Conservation (phyloP, 2,888 invertebrate species). For the Halictus ligatus region DNA sequence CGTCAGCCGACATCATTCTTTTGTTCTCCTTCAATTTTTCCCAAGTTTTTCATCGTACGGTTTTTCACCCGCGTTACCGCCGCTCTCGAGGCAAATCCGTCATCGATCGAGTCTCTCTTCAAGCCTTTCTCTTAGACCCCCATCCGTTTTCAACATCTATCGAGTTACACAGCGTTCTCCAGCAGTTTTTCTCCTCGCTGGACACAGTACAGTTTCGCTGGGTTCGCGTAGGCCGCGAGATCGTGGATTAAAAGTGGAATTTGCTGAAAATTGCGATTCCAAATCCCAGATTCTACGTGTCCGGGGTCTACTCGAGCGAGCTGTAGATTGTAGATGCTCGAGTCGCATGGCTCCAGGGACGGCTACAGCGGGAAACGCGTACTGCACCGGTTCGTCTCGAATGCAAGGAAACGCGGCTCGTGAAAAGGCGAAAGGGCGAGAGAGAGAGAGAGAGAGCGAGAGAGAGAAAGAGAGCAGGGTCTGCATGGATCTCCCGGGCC, state of each 20-base stretch:
- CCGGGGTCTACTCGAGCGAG: background rate
- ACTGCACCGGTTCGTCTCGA: constrained; percentile 10
- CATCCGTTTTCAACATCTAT: too few species aligned
- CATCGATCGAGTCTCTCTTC: background rate
- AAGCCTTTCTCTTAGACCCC: background rate
- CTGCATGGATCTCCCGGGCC: constrained; percentile 27
- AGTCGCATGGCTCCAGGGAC: background rate
- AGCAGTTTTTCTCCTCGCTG: too few species aligned
- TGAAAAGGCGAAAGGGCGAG: background rate
- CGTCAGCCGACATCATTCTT: too few species aligned
- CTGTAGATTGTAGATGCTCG: background rate
- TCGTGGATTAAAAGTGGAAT: too few species aligned
- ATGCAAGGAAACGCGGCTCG: background rate
- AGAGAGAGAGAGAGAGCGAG: background rate
- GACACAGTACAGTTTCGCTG: too few species aligned
- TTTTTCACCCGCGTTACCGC: constrained; percentile 16
- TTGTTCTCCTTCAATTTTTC: background rate
- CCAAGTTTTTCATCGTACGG: background rate
- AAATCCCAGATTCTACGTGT: background rate
- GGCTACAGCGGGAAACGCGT: background rate
- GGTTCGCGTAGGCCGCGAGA: too few species aligned
- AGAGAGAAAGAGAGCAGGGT: constrained; percentile 10
- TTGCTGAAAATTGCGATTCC: too few species aligned
- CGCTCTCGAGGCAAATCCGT: constrained; percentile 17
- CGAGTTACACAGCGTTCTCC: too few species aligned